Evolutionary conservation across 2,113 vertebrate genomes (phyloP).

Genomic region (Atherinomorus stipes): DNA sequence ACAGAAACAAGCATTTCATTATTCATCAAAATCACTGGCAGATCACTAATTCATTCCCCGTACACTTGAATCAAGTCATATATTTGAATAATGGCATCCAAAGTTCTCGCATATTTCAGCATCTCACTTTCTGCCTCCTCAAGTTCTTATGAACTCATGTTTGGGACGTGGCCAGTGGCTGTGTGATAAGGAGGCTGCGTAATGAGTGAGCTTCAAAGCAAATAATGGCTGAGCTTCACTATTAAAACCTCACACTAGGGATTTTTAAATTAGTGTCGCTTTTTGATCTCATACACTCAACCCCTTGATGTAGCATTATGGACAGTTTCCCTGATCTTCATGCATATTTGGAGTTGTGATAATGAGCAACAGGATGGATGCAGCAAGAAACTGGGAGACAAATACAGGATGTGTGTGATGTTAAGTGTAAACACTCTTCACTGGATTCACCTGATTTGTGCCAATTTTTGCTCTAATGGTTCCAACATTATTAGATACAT

Average conservation of each 20-base stretch:
- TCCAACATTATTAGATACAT: constrained; percentile 43
- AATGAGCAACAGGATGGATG: constrained; percentile 70
- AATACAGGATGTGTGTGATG: constrained; percentile 54
- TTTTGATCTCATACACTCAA: constrained; percentile 59
- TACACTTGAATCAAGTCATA: constrained; percentile 9
- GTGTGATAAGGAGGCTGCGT: constrained; percentile 64
- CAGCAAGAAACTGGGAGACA: constrained; percentile 38
- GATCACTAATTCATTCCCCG: constrained; percentile 41
- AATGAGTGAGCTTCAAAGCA: constrained; percentile 74
- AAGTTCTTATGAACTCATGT: constrained; percentile 27
- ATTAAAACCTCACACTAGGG: constrained; percentile 71
- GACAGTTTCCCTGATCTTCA: constrained; percentile 41
- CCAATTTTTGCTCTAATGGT: constrained; percentile 69
- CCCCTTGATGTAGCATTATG: constrained; percentile 50
- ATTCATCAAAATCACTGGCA: constrained; percentile 43
- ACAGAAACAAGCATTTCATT: constrained; percentile 49
- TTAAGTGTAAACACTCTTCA: constrained; percentile 74
- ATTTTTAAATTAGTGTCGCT: constrained; percentile 71
- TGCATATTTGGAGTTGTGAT: constrained; percentile 45
- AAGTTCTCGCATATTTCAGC: constrained; percentile 30
- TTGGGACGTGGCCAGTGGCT: constrained; percentile 69
- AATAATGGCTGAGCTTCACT: constrained; percentile 78
- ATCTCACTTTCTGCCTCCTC: constrained; percentile 42
- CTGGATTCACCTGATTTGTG: constrained; percentile 79
- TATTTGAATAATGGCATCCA: constrained; percentile 30